phyloP scores from a whole-genome alignment of 2,797 vertebrate genomes.

The Gallinago stenura region DNA sequence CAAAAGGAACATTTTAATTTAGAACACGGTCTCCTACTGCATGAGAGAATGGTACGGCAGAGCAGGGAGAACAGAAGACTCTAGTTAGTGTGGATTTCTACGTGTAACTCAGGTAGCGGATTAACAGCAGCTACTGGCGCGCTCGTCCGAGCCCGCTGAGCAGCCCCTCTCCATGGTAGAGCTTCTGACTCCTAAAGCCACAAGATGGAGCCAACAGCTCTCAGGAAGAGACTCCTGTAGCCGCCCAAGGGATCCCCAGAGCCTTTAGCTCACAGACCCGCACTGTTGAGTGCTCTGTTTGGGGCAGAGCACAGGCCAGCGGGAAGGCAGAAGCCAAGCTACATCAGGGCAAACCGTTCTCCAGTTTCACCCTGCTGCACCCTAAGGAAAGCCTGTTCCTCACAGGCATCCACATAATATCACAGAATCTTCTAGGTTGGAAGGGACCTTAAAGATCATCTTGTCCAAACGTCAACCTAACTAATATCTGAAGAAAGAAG shows the following conservation, averaged over 20 bases:
- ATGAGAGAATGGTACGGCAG: not conserved
- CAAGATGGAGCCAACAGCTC: constrained; percentile 72
- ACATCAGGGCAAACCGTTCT: fast-evolving
- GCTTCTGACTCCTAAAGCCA: constrained; percentile 47
- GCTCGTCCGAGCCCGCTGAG: not conserved
- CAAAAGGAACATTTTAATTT: constrained; percentile 36
- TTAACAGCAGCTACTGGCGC: not conserved
- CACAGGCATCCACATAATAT: not conserved
- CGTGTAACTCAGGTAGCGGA: not conserved
- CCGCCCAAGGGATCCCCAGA: not conserved
- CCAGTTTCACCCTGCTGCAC: not conserved
- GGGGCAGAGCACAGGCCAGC: not conserved
- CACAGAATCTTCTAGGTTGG: too few relatives aligned
- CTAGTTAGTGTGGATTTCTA: not conserved
- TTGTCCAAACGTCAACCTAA: too few relatives aligned
- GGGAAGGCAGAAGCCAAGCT: not conserved
- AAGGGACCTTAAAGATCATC: too few relatives aligned
- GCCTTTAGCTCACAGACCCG: not conserved
- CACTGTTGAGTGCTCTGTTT: not conserved
- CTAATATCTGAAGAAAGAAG: not conserved
- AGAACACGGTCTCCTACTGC: not conserved
- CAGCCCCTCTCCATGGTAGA: constrained; percentile 6
- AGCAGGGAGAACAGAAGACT: not conserved
- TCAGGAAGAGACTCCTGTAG: not conserved
- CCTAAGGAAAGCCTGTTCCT: not conserved